phyloP scores from a whole-genome alignment of 2,888 invertebrate species.

The Hipparchia sbordonii region DNA sequence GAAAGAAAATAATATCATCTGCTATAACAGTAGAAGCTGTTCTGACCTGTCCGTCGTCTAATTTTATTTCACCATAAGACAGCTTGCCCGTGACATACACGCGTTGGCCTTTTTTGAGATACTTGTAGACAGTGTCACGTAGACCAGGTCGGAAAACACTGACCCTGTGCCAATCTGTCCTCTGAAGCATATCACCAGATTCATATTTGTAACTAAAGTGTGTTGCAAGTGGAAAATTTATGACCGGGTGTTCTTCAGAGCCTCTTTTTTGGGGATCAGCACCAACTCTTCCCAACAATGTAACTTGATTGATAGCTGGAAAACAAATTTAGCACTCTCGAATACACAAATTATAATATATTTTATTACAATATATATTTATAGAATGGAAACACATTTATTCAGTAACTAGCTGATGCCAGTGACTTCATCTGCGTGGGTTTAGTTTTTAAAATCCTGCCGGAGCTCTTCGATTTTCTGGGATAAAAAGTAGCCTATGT shows the following conservation, averaged over 20 bases:
- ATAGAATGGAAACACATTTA: too few relatives aligned
- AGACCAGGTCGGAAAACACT: slow-evolving; percentile 93
- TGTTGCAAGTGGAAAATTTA: slow-evolving; percentile 95
- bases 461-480: too few relatives aligned
- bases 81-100: slow-evolving; percentile 92
- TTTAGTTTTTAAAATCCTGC: too few relatives aligned
- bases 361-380: too few relatives aligned
- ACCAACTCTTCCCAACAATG: slow-evolving; percentile 93
- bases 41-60: slow-evolving; percentile 87
- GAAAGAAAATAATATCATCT: slow-evolving; percentile 93
- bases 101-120: slow-evolving; percentile 93
- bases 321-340: background rate
- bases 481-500: too few relatives aligned
- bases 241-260: slow-evolving; percentile 90
- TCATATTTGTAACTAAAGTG: slow-evolving; percentile 92
- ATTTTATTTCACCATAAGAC: slow-evolving; percentile 92
- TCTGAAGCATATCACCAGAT: slow-evolving; percentile 90
- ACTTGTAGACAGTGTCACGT: slow-evolving; percentile 90
- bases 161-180: slow-evolving; percentile 96
- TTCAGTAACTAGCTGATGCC: too few relatives aligned
- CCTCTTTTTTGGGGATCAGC: slow-evolving; percentile 95
- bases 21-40: slow-evolving; percentile 92
- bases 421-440: too few relatives aligned
- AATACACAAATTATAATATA: too few relatives aligned
- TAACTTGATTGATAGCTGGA: slow-evolving; percentile 90